These are phyloP conservation scores for Zaprionus lachaisei DNA, from an alignment of 1,140 invertebrate species.

Conservation along the genomic window DNA sequence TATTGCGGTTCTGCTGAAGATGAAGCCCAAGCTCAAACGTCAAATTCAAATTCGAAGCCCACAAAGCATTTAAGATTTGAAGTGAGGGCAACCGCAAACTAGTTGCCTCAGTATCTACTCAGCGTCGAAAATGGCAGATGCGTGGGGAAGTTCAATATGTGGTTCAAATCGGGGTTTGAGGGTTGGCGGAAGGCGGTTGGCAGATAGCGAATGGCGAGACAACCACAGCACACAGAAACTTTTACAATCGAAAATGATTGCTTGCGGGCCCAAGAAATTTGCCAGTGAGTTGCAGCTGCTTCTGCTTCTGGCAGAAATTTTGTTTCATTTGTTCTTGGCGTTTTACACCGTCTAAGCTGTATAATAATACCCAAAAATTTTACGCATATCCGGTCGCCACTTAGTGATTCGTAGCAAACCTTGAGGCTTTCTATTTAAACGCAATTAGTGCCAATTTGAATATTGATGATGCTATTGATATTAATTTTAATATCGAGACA, in stretches of 20 bases:
- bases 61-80: conserved; percentile 37
- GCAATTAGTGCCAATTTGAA: conserved; percentile 67
- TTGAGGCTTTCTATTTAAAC: conserved; percentile 65
- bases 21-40: conserved; percentile 2
- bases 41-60: conserved; percentile 14
- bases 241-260: conserved; percentile 80
- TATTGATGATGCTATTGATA: conserved; percentile 32
- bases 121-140: conserved; percentile 19
- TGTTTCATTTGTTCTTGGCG: conserved; percentile 56
- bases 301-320: conserved; percentile 32
- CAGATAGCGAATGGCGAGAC: not conserved
- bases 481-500: conserved; percentile 19
- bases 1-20: conserved; percentile 50
- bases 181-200: not conserved
- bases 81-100: conserved; percentile 59
- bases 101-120: conserved; percentile 43
- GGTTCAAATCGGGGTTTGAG: not conserved
- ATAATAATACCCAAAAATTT: conserved; percentile 56
- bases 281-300: conserved; percentile 40
- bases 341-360: conserved; percentile 44
- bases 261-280: conserved; percentile 56
- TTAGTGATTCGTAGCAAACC: conserved; percentile 27
- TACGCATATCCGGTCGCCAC: conserved; percentile 21
- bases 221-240: conserved; percentile 72
- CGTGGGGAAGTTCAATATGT: conserved; percentile 23